Evolutionary conservation across 2,888 invertebrate species (phyloP), one percentile per base, ranked within the genome.

Genomic region (Harpalus rufipes): DNA sequence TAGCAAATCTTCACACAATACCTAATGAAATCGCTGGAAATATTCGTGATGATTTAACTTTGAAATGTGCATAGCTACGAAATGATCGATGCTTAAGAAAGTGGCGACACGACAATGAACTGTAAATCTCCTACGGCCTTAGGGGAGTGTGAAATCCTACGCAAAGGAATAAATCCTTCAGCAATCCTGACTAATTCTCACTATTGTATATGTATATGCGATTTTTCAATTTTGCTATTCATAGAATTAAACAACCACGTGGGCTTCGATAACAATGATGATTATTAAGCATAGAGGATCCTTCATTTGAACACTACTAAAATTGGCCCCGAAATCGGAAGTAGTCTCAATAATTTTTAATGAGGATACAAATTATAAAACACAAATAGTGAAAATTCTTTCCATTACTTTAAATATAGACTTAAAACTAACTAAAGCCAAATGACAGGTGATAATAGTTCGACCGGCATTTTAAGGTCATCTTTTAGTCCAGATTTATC

Each of bases 51-150:
- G 14, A 74, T 74, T 74, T 74, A 74, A 74, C 72, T 74, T 74
- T 74, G 18, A 74, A 74, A 74, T 74, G 44, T 51, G 44, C 44
- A 51, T 51, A 51, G 44, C 44, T 12, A 12, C 44, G 12, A 12
- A 51, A 12, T 51, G 44, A 51, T 32, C 80, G 61, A 61, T 25
- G 59, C 58, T 51, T 32, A 63, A n/a, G 16, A n/a, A 81, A 81
- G 81, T 81, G 44, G 68, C 56, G 68, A 81, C 32, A 80, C 16
- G 83, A 83, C 83, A 83, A 83, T 83, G 74, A 74, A 83, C 83
- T 74, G 74, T 83, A 83, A 83, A 83, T 83, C 61, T 82, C 51
- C 25, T 44, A 16, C 72, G 72, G 39, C 14, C 32, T 25, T 18
- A 14, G 65, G 10, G 39, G 44, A 10, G 65, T 32, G 72, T 74